A percentile compares a stretch with the other conserved stretches of the same genome.
These are phyloP conservation scores for Deroptyus accipitrinus DNA, from an alignment of 2,113 vertebrate species.

Conservation along the genomic window DNA sequence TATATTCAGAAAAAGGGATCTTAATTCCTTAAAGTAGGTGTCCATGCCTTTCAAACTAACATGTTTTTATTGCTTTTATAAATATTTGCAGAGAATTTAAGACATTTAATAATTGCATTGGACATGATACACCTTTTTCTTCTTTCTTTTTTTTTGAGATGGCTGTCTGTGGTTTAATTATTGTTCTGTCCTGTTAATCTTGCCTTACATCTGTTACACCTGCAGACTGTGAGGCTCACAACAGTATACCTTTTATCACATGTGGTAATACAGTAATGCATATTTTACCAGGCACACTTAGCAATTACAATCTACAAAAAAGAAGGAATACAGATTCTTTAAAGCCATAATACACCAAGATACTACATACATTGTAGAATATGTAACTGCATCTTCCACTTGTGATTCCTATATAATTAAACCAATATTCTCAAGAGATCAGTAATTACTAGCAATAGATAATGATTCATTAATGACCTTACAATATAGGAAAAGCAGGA, in stretches of 20 bases:
- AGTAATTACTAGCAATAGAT: constrained; percentile 52
- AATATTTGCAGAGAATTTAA: constrained; percentile 72
- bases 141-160: constrained; percentile 44
- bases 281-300: constrained; percentile 69
- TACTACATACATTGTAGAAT: constrained; percentile 9
- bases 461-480: constrained; percentile 64
- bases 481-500: constrained; percentile 33
- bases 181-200: constrained; percentile 74
- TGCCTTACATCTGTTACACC: constrained; percentile 74
- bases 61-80: constrained; percentile 61
- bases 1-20: constrained; percentile 59
- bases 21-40: constrained; percentile 54
- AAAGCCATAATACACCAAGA: constrained; percentile 61
- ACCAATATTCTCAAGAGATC: constrained; percentile 45
- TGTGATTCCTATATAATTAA: constrained; percentile 68
- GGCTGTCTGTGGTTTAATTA: constrained; percentile 73
- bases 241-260: constrained; percentile 66
- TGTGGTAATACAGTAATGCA: constrained; percentile 71
- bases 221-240: constrained; percentile 63
- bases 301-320: constrained; percentile 70
- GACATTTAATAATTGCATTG: constrained; percentile 64
- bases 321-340: constrained; percentile 12
- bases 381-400: constrained; percentile 20
- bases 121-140: constrained; percentile 41
- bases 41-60: constrained; percentile 57